Percentiles rank a stretch among this genome's conserved stretches.
Conservation (phyloP, 2,797 vertebrate genomes). For the Lepidocolaptes lacrymiger region DNA sequence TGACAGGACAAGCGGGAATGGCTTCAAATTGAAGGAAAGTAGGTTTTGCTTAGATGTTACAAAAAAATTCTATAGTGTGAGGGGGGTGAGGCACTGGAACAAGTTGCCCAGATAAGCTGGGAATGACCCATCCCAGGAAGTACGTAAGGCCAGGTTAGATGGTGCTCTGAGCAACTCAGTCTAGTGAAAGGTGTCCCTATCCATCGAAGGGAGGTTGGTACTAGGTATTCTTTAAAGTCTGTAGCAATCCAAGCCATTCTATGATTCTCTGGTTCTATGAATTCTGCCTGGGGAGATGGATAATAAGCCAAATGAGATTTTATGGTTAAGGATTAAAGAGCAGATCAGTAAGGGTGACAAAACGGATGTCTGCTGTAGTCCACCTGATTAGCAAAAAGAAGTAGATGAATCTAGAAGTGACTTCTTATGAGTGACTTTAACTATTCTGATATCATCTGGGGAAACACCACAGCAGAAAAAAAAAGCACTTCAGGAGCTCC, state of each 20-base stretch:
- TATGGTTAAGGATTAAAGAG: not conserved
- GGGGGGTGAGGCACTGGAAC: not conserved
- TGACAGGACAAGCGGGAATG: not conserved
- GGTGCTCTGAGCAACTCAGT: not conserved
- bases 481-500: not conserved
- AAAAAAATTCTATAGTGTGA: not conserved
- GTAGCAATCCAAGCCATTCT: not conserved
- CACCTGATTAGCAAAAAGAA: not conserved
- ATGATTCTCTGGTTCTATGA: not conserved
- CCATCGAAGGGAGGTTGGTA: not conserved
- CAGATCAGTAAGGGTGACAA: not conserved
- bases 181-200: not conserved
- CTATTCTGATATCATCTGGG: not conserved
- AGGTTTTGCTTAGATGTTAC: not conserved
- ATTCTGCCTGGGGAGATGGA: not conserved
- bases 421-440: not conserved
- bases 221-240: not conserved
- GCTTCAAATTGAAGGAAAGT: not conserved
- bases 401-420: not conserved
- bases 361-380: not conserved
- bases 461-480: not conserved
- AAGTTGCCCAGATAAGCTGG: not conserved
- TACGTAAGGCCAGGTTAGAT: not conserved
- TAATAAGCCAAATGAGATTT: not conserved
- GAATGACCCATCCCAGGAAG: not conserved